Conservation (phyloP, 1,140 invertebrate species). For the Sogatella furcifera region DNA sequence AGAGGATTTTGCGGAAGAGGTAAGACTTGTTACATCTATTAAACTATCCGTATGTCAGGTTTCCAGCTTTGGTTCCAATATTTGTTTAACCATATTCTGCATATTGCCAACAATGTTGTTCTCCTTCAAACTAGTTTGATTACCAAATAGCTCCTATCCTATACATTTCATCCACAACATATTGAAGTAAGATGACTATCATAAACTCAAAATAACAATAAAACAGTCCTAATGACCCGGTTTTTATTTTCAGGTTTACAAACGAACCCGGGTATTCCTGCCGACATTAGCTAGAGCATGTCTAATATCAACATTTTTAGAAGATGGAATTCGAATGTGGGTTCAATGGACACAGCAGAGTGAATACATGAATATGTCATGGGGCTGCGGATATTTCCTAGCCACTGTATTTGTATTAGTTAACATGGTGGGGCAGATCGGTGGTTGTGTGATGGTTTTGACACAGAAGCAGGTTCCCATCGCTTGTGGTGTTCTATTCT, state of each 20-base stretch:
- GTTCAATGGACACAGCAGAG: constrained; percentile 97
- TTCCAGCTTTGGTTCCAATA: neutral
- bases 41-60: neutral
- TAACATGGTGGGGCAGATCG: constrained; percentile 92
- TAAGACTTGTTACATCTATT: neutral
- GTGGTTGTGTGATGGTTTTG: constrained; percentile 92
- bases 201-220: neutral
- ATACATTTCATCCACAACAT: neutral
- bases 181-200: neutral
- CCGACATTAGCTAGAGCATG: constrained; percentile 93
- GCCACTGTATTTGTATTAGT: constrained; percentile 86
- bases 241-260: constrained; percentile 59
- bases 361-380: constrained; percentile 96
- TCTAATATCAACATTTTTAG: constrained; percentile 97
- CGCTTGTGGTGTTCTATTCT: constrained; percentile 89
- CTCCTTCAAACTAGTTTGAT: neutral
- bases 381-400: constrained; percentile 91
- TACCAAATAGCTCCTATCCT: neutral
- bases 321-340: constrained; percentile 99
- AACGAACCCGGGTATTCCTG: constrained; percentile 85
- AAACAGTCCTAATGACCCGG: neutral
- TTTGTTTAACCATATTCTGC: neutral
- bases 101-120: neutral
- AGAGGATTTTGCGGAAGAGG: constrained; percentile 22
- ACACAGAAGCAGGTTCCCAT: constrained; percentile 84